Evolutionary conservation across 2,888 invertebrate species (phyloP).

Genomic region (Cephus runcator): DNA sequence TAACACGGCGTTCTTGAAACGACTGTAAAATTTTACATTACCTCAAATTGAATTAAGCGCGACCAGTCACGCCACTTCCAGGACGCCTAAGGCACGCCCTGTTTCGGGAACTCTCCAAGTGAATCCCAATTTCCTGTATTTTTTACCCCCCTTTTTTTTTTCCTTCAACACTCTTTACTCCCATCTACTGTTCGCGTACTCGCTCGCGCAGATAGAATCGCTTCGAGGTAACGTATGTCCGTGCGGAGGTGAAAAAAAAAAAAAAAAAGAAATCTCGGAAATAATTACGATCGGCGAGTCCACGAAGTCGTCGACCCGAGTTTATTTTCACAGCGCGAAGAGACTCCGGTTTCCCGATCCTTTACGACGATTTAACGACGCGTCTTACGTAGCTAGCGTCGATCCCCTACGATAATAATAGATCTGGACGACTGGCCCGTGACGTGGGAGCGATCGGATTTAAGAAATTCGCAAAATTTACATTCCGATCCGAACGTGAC

Average conservation of each 20-base stretch:
- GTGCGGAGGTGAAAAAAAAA: neutral
- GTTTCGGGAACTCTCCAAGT: neutral
- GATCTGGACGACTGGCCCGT: neutral
- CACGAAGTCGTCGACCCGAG: neutral
- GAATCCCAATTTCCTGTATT: neutral
- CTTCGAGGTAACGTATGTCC: neutral
- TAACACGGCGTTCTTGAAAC: neutral
- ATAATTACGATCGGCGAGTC: neutral
- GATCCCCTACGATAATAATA: neutral
- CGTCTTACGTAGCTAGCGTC: neutral
- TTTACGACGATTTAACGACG: neutral
- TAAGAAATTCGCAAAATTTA: neutral
- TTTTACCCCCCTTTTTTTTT: neutral
- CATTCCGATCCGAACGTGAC: neutral
- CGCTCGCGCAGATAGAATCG: neutral
- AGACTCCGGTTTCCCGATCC: neutral
- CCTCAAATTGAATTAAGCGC: neutral
- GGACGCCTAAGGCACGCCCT: neutral
- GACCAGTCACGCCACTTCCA: neutral
- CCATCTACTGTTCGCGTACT: neutral
- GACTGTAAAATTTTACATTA: neutral
- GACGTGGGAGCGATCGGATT: neutral
- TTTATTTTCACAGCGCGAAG: neutral
- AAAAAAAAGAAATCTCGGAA: neutral
- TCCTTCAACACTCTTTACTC: neutral